Conservation (phyloP, 1,140 invertebrate genomes). For the Drosophila santomea region DNA sequence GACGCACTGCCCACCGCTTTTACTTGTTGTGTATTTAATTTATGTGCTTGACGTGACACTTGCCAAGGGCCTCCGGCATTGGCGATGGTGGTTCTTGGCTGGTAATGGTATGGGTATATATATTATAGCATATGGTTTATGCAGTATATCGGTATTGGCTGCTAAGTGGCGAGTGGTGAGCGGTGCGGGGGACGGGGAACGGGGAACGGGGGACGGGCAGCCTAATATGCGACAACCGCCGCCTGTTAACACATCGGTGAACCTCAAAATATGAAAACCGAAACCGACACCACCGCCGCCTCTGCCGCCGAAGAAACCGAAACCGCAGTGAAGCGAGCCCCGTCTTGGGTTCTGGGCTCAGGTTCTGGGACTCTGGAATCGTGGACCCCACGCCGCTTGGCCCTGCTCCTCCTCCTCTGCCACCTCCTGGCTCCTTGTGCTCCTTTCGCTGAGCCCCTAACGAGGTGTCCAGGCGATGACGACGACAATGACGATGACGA, state of each 20-base stretch:
- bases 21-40: slow-evolving; percentile 64
- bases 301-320: slow-evolving; percentile 19
- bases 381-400: slow-evolving; percentile 42
- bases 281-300: slow-evolving; percentile 53
- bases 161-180: slow-evolving; percentile 6
- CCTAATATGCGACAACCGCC: slow-evolving; percentile 78
- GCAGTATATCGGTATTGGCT: slow-evolving; percentile 2
- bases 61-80: slow-evolving; percentile 45
- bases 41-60: slow-evolving; percentile 82
- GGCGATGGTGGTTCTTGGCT: not conserved
- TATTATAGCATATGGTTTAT: too few species aligned
- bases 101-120: not conserved
- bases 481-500: slow-evolving; percentile 46
- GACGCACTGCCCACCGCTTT: slow-evolving; percentile 4
- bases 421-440: not conserved
- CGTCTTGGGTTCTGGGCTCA: slow-evolving; percentile 32
- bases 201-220: slow-evolving; percentile 33
- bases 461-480: slow-evolving; percentile 77
- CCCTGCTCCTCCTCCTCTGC: not conserved
- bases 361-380: slow-evolving; percentile 24
- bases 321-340: slow-evolving; percentile 32
- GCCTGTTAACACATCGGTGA: slow-evolving; percentile 82
- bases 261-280: slow-evolving; percentile 80
- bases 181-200: slow-evolving; percentile 8
- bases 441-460: slow-evolving; percentile 42